Percentiles rank a stretch among this genome's conserved stretches.
phyloP scores from a whole-genome alignment of 92 coral and sea anemone genomes.

The Umimayanthus chanpuru region DNA sequence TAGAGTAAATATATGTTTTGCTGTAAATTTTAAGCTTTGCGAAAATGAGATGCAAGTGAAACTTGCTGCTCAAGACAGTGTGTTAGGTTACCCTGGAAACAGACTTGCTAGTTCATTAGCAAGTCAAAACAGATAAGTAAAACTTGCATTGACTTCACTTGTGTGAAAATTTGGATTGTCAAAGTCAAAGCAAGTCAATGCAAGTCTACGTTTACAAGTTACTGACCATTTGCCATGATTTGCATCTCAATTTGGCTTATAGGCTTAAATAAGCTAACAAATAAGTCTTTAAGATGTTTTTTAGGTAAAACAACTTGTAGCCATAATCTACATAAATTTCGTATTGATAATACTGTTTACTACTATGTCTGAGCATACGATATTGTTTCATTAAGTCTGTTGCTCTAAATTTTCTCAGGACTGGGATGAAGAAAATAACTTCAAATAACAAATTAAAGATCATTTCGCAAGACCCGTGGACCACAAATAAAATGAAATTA shows the following conservation, averaged over 20 bases:
- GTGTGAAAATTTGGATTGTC: too few species aligned
- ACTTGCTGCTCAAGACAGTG: neutral
- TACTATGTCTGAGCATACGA: neutral
- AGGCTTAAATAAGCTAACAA: neutral
- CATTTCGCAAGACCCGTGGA: neutral
- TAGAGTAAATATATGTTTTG: neutral
- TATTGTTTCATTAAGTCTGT: neutral
- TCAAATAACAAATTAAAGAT: too few species aligned
- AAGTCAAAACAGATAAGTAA: too few species aligned
- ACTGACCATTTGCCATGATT: neutral
- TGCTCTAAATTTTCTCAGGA: neutral
- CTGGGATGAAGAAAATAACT: slow-evolving; percentile 8
- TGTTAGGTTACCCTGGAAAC: too few species aligned
- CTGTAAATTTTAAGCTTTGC: neutral
- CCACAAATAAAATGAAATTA: neutral
- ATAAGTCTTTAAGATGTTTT: too few species aligned
- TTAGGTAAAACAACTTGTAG: too few species aligned
- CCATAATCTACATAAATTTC: neutral
- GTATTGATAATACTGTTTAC: too few species aligned
- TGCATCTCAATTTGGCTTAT: neutral
- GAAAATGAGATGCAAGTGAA: neutral
- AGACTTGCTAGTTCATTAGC: neutral
- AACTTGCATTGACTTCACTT: neutral
- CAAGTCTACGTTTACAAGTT: neutral
- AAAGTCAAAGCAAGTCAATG: neutral